A percentile compares a stretch with the other conserved stretches of the same genome.
These are phyloP conservation scores for Leptopilina drosophilae DNA, from an alignment of 2,888 invertebrate genomes.

Conservation along the genomic window DNA sequence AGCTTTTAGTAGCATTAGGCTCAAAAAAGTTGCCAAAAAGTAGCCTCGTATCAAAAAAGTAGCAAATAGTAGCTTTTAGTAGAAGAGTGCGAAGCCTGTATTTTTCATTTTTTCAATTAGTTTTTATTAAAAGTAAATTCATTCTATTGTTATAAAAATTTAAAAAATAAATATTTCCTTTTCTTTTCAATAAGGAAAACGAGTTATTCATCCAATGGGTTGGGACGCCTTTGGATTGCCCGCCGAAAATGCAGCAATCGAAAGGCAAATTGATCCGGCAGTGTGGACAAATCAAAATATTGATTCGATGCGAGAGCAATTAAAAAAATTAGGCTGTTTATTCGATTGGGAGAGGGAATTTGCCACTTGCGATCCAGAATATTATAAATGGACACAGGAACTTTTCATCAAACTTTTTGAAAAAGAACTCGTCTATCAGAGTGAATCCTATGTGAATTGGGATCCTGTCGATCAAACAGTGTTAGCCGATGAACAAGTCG, in stretches of 20 bases:
- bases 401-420: conserved; percentile 93
- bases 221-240: conserved; percentile 99
- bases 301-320: conserved; percentile 88
- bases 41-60: too few relatives aligned
- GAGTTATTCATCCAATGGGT: conserved; percentile 96
- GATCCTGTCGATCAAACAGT: conserved; percentile 99
- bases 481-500: conserved; percentile 98
- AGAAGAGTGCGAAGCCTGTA: too few relatives aligned
- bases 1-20: too few relatives aligned
- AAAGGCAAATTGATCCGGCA: conserved; percentile 86
- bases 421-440: conserved; percentile 90
- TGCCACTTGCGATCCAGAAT: conserved; percentile 90
- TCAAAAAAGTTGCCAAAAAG: too few relatives aligned
- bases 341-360: conserved; percentile 97
- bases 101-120: too few relatives aligned
- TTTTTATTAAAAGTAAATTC: too few relatives aligned
- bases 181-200: conserved; percentile 63
- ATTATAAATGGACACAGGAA: conserved; percentile 98
- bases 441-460: conserved; percentile 96
- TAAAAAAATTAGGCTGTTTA: conserved; percentile 85
- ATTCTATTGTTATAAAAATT: too few relatives aligned
- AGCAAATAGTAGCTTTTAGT: too few relatives aligned
- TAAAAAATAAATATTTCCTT: too few relatives aligned
- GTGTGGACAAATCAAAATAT: conserved; percentile 95
- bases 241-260: conserved; percentile 98